Evolutionary conservation across 1,140 invertebrate species (phyloP).

Genomic region (Zelostemma sp.): DNA sequence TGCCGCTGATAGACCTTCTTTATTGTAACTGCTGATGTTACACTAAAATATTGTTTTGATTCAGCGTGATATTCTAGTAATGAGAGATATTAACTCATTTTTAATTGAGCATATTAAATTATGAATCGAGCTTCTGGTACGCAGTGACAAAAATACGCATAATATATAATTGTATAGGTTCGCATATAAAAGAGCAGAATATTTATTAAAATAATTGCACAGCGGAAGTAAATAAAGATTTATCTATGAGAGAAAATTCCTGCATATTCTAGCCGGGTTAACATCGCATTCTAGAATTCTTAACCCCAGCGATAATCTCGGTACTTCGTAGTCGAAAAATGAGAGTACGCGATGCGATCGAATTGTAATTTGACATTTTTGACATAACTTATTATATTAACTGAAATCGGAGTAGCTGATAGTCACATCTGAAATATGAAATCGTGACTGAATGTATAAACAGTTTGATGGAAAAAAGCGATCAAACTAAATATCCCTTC

Average conservation of each 20-base stretch:
- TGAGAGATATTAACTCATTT: conserved; percentile 11
- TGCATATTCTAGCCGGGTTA: no score
- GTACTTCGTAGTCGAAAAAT: no score
- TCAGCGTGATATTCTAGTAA: conserved; percentile 34
- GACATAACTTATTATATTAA: background rate
- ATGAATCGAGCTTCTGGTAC: conserved; percentile 13
- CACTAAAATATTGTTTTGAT: conserved; percentile 45
- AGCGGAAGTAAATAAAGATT: no score
- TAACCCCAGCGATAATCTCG: no score
- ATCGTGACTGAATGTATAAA: conserved; percentile 37
- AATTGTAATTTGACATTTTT: background rate
- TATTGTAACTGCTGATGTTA: conserved; percentile 8
- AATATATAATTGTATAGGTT: no score
- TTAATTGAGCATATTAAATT: conserved; percentile 16
- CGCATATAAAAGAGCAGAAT: no score
- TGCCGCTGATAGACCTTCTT: conserved; percentile 29
- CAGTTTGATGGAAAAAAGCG: conserved; percentile 32
- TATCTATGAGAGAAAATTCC: no score
- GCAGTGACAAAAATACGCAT: no score
- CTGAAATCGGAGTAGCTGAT: background rate
- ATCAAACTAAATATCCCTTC: conserved; percentile 42
- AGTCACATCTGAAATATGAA: conserved; percentile 27
- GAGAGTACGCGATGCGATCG: background rate
- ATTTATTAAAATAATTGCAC: no score
- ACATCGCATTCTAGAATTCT: no score